Evolutionary conservation across 2,888 invertebrate genomes (phyloP).

Genomic region (Philonicus albiceps): DNA sequence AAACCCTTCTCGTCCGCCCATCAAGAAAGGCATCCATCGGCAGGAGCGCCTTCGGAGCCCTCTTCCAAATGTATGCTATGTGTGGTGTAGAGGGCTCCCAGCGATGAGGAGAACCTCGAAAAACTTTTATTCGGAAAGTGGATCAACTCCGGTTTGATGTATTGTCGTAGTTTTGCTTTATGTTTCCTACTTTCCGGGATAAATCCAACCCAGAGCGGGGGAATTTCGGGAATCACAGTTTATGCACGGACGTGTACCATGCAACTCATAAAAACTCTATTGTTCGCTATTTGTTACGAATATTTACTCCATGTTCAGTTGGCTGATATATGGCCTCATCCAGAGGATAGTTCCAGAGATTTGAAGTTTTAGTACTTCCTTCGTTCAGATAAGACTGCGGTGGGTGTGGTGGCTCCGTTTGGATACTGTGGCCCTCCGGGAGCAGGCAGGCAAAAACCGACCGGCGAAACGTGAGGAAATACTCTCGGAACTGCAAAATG

Average conservation of each 20-base stretch:
- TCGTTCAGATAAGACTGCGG: not conserved
- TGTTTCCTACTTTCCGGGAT: slow-evolving; percentile 46
- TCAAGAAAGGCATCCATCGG: not conserved
- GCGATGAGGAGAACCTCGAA: slow-evolving; percentile 17
- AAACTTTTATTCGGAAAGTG: slow-evolving; percentile 45
- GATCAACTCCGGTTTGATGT: slow-evolving; percentile 49
- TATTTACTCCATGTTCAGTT: slow-evolving; percentile 45
- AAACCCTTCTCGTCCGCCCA: not conserved
- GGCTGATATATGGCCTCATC: slow-evolving; percentile 40
- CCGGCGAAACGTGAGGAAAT: slow-evolving; percentile 30
- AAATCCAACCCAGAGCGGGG: slow-evolving; percentile 39
- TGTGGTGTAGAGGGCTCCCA: not conserved
- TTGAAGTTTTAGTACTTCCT: slow-evolving; percentile 34
- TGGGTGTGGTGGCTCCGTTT: not conserved
- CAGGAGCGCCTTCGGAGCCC: not conserved
- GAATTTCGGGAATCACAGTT: slow-evolving; percentile 16
- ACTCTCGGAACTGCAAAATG: slow-evolving; percentile 1
- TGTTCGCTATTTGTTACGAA: slow-evolving; percentile 48
- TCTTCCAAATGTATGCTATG: not conserved
- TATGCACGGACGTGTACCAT: slow-evolving; percentile 35
- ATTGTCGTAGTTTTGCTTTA: slow-evolving; percentile 50
- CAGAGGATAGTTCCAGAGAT: slow-evolving; percentile 41
- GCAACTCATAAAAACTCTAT: slow-evolving; percentile 47
- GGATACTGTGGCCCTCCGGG: not conserved
- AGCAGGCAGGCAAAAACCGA: not conserved